A percentile compares a stretch with the other conserved stretches of the same genome.
Conservation (phyloP, 2,888 invertebrate species). For the Poecilobothrus nobilitatus region DNA sequence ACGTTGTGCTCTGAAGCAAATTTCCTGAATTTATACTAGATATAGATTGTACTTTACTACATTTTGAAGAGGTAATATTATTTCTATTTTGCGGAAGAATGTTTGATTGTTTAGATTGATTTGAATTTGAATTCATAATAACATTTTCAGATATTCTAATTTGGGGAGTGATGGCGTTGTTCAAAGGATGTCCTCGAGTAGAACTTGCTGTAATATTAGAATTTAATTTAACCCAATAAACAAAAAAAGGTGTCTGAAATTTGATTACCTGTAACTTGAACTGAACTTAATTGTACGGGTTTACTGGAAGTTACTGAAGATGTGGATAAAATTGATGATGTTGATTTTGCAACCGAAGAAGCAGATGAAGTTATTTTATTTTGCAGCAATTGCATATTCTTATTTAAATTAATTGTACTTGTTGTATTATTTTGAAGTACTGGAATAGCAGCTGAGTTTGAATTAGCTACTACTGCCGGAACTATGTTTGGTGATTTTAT, state of each 20-base stretch:
- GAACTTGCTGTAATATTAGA: too few species aligned
- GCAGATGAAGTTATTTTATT: neutral
- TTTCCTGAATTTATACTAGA: neutral
- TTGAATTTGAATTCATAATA: neutral
- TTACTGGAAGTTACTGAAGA: slow-evolving; percentile 1
- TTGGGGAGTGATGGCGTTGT: too few species aligned
- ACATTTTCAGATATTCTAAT: neutral
- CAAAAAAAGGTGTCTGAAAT: neutral
- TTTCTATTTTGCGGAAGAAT: neutral
- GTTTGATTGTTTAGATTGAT: neutral
- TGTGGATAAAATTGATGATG: neutral
- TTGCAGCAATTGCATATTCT: neutral
- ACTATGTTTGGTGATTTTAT: slow-evolving; percentile 14
- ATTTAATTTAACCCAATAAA: neutral
- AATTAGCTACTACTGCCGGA: neutral
- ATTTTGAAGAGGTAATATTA: neutral
- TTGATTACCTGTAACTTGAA: neutral
- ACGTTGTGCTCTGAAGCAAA: neutral
- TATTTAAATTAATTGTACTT: neutral
- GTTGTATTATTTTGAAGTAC: neutral
- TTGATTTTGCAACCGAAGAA: neutral
- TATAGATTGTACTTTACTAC: neutral
- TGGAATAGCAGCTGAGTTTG: neutral
- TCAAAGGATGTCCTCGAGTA: too few species aligned
- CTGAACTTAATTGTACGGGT: neutral